Base-by-base conservation (phyloP, 2,113 vertebrate species). In the Rhinolophus sinicus region DNA sequence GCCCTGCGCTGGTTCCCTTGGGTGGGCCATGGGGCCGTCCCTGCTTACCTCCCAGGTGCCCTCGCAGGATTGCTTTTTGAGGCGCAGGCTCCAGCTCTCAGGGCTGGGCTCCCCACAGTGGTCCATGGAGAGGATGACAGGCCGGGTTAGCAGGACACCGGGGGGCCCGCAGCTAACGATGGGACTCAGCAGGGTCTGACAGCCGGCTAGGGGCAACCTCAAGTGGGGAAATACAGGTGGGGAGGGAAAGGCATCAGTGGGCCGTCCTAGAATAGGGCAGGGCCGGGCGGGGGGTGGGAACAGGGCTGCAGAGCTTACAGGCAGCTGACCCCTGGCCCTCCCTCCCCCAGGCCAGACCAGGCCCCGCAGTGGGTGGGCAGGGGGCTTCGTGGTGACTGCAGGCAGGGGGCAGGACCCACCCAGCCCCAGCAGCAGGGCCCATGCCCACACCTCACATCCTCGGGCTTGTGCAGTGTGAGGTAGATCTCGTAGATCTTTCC, bases 401-500 rank as follows among this genome's bases (percentile, higher is more conserved):
- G 38, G 88, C 33, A 26, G 38, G 30, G 75, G 60, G 21, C 9
- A 10, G 35, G 69, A 38, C 85, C 96, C 85, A 0, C 69, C 93
- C 69, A 33, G 24, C 5, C 76, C 95, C 19, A 1, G 62, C 0
- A 0, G 47, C 64, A 88, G 88, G 56, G 85, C 98, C 98, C 84
- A 0, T 0, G 97, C 98, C 98, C 99, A 98, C 99, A 99, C 99
- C 99, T 99, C 99, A 99, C 99, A 94, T 99, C 99, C 97, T 99
- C 99, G 64, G 99, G 99, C 98, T 99, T 99, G 98, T 99, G 99
- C 98, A 99, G 98, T 3, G 99, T 99, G 98, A 99, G 99, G 98
- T 99, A 99, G 98, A 99, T 99, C 99, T 99, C 99, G 38, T 99
- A 99, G 99, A 99, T 99, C 99, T 99, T 99, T 76, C 99, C 99